Conservation (phyloP, 2,888 invertebrate species). For the Horisme vitalbata region DNA sequence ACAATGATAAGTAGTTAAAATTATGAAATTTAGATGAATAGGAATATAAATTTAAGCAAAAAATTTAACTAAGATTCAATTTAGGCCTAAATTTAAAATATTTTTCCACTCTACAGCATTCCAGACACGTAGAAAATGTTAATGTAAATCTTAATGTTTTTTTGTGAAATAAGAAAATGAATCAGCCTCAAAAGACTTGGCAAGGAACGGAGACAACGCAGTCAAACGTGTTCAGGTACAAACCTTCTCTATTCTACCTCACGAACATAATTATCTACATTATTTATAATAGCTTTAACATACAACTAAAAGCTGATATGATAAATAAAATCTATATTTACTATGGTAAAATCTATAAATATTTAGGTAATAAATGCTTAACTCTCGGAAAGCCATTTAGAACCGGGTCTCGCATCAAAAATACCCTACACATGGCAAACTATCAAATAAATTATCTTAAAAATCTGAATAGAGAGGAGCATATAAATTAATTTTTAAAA, state of each 20-base stretch:
- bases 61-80: neutral
- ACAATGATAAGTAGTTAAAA: neutral
- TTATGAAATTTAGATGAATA: no score
- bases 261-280: conserved; percentile 61
- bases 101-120: conserved; percentile 1
- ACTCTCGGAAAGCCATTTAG: conserved; percentile 38
- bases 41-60: no score
- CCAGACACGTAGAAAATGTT: neutral
- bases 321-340: conserved; percentile 77
- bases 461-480: conserved; percentile 44
- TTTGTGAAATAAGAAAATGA: conserved; percentile 2
- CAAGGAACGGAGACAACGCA: conserved; percentile 25
- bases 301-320: conserved; percentile 71
- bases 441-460: conserved; percentile 55
- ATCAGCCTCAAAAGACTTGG: conserved; percentile 29
- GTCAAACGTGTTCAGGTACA: conserved; percentile 57
- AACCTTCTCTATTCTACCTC: conserved; percentile 48
- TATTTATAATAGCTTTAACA: conserved; percentile 51
- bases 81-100: conserved; percentile 15
- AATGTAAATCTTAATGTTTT: neutral
- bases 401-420: conserved; percentile 40
- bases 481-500: conserved; percentile 53
- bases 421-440: conserved; percentile 37
- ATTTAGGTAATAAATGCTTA: conserved; percentile 65
- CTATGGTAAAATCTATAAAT: conserved; percentile 60